These are phyloP conservation scores for Pachyseris speciosa DNA, from an alignment of 64 coral and sea anemone genomes.

Conservation along the genomic window DNA sequence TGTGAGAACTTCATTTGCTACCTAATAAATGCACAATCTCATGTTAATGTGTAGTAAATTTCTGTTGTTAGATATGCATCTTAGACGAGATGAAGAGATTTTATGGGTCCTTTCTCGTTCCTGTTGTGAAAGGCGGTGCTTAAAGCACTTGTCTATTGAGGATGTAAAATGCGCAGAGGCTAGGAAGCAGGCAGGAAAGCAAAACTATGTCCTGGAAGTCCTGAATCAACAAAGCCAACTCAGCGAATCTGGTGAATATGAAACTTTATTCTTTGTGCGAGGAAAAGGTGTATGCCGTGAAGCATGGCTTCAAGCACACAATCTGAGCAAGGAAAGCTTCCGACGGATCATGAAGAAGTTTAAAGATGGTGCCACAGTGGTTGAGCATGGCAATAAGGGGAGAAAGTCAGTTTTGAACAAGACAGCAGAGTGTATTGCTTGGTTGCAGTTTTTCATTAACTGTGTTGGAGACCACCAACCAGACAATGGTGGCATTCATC, in stretches of 20 bases:
- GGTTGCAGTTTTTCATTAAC: constrained; percentile 50
- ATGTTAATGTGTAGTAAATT: not conserved
- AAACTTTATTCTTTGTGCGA: not conserved
- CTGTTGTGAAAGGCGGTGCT: constrained; percentile 16
- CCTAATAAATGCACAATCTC: not conserved
- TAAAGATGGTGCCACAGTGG: constrained; percentile 18
- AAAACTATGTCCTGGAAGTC: constrained; percentile 10
- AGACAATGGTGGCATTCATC: constrained; percentile 25
- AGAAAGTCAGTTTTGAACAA: constrained; percentile 2
- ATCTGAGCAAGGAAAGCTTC: not conserved
- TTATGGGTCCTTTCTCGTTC: not conserved
- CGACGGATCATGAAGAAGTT: not conserved
- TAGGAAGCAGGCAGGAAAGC: not conserved
- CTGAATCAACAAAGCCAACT: not conserved
- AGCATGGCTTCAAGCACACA: constrained; percentile 16
- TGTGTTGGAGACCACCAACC: constrained; percentile 37
- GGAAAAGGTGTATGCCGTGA: constrained; percentile 20
- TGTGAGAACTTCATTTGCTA: not conserved
- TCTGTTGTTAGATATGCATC: not conserved
- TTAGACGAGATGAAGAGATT: constrained; percentile 10
- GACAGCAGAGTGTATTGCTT: constrained; percentile 25
- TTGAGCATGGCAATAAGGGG: constrained; percentile 64
- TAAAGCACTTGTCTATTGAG: constrained; percentile 2
- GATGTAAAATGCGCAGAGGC: not conserved
- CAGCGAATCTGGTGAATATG: constrained; percentile 3